Conservation (phyloP, 1,140 invertebrate species). For the Anadara kagoshimensis region DNA sequence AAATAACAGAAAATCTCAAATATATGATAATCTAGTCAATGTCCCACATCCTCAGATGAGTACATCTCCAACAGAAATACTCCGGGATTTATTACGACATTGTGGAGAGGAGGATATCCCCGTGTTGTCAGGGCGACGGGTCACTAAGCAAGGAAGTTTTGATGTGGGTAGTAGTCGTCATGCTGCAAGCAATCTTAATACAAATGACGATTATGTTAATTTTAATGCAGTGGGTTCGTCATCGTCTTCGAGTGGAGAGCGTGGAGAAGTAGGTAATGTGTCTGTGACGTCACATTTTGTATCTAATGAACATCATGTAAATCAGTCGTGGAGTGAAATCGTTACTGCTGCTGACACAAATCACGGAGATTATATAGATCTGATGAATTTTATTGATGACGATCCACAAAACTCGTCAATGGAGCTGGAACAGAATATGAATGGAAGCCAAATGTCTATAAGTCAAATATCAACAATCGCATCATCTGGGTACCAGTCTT, state of each 20-base stretch:
- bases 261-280: conserved; percentile 46
- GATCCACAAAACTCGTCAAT: conserved; percentile 57
- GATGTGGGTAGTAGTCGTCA: conserved; percentile 4
- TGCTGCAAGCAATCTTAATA: conserved; percentile 15
- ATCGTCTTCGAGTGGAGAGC: background rate
- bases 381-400: conserved; percentile 71
- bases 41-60: conserved; percentile 30
- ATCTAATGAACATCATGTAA: conserved; percentile 56
- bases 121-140: conserved; percentile 33
- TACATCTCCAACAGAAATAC: conserved; percentile 56
- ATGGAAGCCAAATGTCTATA: conserved; percentile 76
- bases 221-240: background rate
- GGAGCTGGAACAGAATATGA: conserved; percentile 56
- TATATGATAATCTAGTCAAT: conserved; percentile 63
- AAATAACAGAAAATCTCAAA: conserved; percentile 58
- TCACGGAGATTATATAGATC: conserved; percentile 69
- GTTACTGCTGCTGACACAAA: conserved; percentile 64
- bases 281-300: conserved; percentile 49
- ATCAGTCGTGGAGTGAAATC: conserved; percentile 70
- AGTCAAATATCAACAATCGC: conserved; percentile 88
- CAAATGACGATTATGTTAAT: conserved; percentile 37
- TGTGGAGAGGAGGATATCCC: conserved; percentile 56
- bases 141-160: conserved; percentile 22
- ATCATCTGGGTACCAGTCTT: conserved; percentile 92
- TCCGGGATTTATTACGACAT: conserved; percentile 56